Conservation (phyloP, 2,888 invertebrate genomes). For the Octodonta nipae region DNA sequence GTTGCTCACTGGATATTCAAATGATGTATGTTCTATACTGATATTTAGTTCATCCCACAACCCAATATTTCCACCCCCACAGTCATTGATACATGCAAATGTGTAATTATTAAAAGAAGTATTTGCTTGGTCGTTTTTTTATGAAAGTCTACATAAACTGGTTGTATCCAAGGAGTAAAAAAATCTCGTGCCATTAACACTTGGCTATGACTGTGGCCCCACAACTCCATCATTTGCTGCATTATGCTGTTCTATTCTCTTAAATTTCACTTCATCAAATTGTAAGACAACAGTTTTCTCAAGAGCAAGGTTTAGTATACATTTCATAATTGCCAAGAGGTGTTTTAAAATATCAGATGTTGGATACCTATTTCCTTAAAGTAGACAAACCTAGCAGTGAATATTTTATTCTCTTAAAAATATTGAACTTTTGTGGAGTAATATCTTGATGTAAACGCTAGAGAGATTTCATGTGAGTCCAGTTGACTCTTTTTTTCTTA, state of each 20-base stretch:
- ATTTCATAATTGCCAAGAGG: constrained; percentile 9
- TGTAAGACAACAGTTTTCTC: constrained; percentile 6
- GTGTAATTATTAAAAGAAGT: constrained; percentile 9
- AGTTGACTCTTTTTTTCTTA: constrained; percentile 1
- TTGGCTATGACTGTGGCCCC: constrained; percentile 12
- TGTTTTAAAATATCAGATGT: constrained; percentile 9
- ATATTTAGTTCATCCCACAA: constrained; percentile 13
- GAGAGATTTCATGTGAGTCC: constrained; percentile 4
- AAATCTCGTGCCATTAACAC: constrained; percentile 13
- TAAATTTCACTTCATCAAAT: constrained; percentile 12
- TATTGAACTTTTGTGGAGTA: constrained; percentile 3
- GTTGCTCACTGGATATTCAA: constrained; percentile 10
- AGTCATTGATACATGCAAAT: constrained; percentile 17
- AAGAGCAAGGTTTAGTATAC: constrained; percentile 2
- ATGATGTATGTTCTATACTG: constrained; percentile 8
- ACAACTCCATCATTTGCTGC: constrained; percentile 16
- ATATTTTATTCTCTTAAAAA: constrained; percentile 4
- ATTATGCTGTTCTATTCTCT: constrained; percentile 5
- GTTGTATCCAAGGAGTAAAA: constrained; percentile 16
- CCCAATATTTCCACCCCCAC: constrained; percentile 15
- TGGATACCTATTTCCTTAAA: constrained; percentile 10
- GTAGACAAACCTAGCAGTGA: constrained; percentile 9
- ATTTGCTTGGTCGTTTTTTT: constrained; percentile 17
- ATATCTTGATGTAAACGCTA: constrained; percentile 3
- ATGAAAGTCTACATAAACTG: constrained; percentile 20